These are phyloP conservation scores for Amphilophus citrinellus DNA, from an alignment of 2,113 vertebrate genomes.

Conservation along the genomic window DNA sequence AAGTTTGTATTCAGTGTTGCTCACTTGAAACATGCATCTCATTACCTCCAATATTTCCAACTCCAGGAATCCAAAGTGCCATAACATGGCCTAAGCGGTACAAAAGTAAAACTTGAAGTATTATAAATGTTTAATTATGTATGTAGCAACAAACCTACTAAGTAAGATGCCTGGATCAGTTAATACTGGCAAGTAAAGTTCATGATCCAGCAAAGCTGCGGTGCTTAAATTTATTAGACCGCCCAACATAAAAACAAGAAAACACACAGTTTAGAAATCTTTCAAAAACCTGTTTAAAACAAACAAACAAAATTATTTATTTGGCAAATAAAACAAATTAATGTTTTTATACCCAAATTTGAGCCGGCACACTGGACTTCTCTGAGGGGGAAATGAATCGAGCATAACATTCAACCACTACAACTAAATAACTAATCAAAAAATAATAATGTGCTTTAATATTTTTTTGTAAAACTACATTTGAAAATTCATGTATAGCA, in stretches of 20 bases:
- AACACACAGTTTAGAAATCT: neutral
- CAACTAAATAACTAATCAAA: neutral
- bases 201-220: neutral
- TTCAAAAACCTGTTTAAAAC: neutral
- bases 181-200: neutral
- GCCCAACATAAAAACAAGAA: too few relatives aligned
- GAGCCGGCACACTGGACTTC: neutral
- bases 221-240: neutral
- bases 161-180: conserved; percentile 16
- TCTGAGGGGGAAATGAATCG: neutral
- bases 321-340: too few relatives aligned
- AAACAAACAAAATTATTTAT: too few relatives aligned
- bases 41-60: neutral
- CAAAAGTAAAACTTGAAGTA: conserved; percentile 31
- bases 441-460: too few relatives aligned
- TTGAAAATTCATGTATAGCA: too few relatives aligned
- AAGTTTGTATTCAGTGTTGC: neutral
- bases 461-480: too few relatives aligned
- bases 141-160: neutral
- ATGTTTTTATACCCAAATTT: neutral
- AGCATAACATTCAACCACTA: neutral
- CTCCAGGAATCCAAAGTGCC: conserved; percentile 27
- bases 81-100: conserved; percentile 31
- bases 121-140: conserved; percentile 1
- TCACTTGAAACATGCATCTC: neutral